Percentiles rank a stretch among this genome's conserved stretches.
These are phyloP conservation scores for Pungitius pungitius DNA, from an alignment of 2,113 vertebrate species.

Conservation along the genomic window DNA sequence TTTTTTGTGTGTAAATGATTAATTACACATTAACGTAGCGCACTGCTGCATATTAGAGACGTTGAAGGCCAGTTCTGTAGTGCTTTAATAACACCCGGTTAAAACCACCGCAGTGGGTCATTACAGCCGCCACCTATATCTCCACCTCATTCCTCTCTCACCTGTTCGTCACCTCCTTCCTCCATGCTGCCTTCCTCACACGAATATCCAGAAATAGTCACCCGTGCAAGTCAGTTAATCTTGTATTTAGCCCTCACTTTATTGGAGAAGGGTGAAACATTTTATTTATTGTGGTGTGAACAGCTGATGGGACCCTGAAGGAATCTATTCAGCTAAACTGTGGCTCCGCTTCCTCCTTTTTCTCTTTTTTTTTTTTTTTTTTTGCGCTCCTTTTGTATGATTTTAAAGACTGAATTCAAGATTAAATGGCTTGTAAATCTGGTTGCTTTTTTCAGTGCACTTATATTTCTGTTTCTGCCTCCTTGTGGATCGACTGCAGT, in stretches of 20 bases:
- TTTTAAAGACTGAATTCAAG: conserved; percentile 67
- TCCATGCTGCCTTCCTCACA: conserved; percentile 27
- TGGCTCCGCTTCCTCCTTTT: conserved; percentile 30
- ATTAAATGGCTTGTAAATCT: conserved; percentile 70
- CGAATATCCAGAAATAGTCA: conserved; percentile 25
- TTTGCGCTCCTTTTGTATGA: conserved; percentile 68
- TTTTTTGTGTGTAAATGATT: conserved; percentile 55
- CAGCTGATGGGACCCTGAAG: background rate
- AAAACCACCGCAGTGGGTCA: conserved; percentile 50
- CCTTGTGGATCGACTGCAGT: conserved; percentile 30
- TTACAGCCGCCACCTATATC: conserved; percentile 50
- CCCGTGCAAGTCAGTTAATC: conserved; percentile 58
- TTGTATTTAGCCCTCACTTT: conserved; percentile 57
- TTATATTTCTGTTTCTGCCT: conserved; percentile 29
- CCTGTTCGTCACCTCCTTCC: conserved; percentile 46
- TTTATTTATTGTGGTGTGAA: conserved; percentile 61
- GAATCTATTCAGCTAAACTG: conserved; percentile 8
- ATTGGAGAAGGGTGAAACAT: conserved; percentile 14
- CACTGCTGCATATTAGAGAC: conserved; percentile 73
- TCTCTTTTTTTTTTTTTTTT: conserved; percentile 34
- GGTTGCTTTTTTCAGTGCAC: conserved; percentile 19
- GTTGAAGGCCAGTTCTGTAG: conserved; percentile 59
- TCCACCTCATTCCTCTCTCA: conserved; percentile 41
- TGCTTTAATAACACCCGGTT: conserved; percentile 67
- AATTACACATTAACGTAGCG: conserved; percentile 59